Evolutionary conservation across 2,113 vertebrate species (phyloP), one percentile per base, ranked within the genome.

Genomic region (Siniperca knerii): DNA sequence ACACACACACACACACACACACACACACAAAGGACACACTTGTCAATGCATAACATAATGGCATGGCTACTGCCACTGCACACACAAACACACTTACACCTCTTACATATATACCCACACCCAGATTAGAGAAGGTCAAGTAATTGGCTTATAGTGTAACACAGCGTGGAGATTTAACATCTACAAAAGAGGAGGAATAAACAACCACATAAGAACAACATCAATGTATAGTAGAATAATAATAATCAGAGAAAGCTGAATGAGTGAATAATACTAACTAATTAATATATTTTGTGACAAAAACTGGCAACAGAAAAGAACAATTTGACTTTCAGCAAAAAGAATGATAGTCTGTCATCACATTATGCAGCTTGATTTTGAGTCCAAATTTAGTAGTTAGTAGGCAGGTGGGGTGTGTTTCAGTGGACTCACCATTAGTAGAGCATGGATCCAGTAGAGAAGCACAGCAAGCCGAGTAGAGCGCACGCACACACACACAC

Each of bases 71-170:
- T 77, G 37, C 68, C n/a, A 64, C 42, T 52, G 44, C 23, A 72
- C 73, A 70, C 73, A 74, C 68, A 67, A 29, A 60, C 60, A 58
- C 76, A 75, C 35, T 4, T 37, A 37, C 74, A 42, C 11, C 16
- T 52, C 64, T 74, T 21, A 64, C 44, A 73, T 57, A 83, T 55
- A 76, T 6, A 61, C 64, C 10, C 2, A 61, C 42, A 88, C 12
- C 5, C 71, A 92, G 90, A 93, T 94, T 93, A 93, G 75, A 84
- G 68, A 78, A 92, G 89, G 83, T 92, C 83, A 83, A 18, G 83
- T 93, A 93, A 94, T 93, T 90, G 91, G 91, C 58, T 94, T 94
- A 94, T 70, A 91, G 85, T 25, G 83, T 61, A 67, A 72, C 57
- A 78, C 83, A 91, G 75, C 52, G n/a, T 92, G 87, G 72, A 90